These are phyloP conservation scores for Nematostella vectensis DNA, from an alignment of 92 coral and sea anemone genomes.

Conservation along the genomic window DNA sequence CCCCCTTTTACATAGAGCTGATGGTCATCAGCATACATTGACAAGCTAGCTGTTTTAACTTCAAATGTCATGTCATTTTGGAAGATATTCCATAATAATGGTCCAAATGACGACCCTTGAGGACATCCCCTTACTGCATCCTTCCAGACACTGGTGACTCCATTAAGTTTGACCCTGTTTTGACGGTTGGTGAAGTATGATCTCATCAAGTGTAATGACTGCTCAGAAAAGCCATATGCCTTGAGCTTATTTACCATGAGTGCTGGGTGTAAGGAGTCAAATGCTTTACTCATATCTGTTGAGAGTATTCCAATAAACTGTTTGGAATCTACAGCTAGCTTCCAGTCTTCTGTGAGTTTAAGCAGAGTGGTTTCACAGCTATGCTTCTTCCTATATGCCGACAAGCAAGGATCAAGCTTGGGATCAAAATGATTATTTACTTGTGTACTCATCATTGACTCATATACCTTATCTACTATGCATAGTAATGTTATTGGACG, in stretches of 20 bases:
- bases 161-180: conserved; percentile 23
- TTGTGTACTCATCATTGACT: conserved; percentile 22
- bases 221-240: conserved; percentile 28
- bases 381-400: conserved; percentile 38
- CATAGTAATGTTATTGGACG: conserved; percentile 34
- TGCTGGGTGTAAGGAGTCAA: conserved; percentile 34
- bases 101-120: conserved; percentile 37
- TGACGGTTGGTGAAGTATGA: conserved; percentile 24
- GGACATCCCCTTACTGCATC: conserved; percentile 31
- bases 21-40: conserved; percentile 4
- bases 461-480: conserved; percentile 32
- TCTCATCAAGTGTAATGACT: conserved; percentile 25
- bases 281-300: conserved; percentile 35
- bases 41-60: conserved; percentile 1
- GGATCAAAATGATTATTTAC: conserved; percentile 23
- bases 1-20: conserved; percentile 1
- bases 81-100: conserved; percentile 31
- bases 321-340: conserved; percentile 24
- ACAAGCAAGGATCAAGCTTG: conserved; percentile 22
- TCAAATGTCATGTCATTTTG: neutral
- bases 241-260: conserved; percentile 25
- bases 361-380: conserved; percentile 42
- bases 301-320: conserved; percentile 26
- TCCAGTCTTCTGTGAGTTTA: conserved; percentile 37
- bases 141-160: conserved; percentile 16